Base-by-base conservation (phyloP, 2,797 vertebrate species). In the Sciaenops ocellatus region DNA sequence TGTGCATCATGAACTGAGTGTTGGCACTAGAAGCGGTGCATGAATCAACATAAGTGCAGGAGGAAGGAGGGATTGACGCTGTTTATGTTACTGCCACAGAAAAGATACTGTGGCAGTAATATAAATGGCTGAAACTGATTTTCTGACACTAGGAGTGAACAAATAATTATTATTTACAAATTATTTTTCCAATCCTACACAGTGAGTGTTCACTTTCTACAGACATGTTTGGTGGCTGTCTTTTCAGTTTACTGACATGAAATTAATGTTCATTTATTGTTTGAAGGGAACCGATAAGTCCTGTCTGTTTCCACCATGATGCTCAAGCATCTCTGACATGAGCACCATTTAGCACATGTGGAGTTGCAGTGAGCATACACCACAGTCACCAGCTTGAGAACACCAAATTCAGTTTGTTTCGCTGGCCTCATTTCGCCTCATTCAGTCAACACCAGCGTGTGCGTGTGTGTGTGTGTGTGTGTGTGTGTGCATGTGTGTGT, bases 381-480 rank as follows among this genome's bases (percentile, higher is more conserved):
- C 18, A 50, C 6, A 8, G 10, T 42, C 15, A 34, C 44, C 46
- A 38, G 24, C 26, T 30, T 63, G 50, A 55, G 38, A 57, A 80
- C 24, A 6, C 7, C 8, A 3, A n/a, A 16, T 34, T 57, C 22
- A 15, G 46, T 75, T 69, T 69, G 16, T 47, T 2, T 18, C 6
- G 11, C 44, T 26, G n/a, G 18, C 51, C 70, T 71, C 26, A 10
- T 46, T 48, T 64, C 34, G 68, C 22, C 16, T 85, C 47, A 60
- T 61, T 61, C 50, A 60, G 10, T 46, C 59, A 76, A 59, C 52
- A 71, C 13, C 18, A 48, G 51, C 30, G 2, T 69, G 18, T 24
- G 47, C 16, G 48, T 52, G 61, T 42, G 52, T 69, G 17, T 47
- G 16, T 47, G 41, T 30, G 55, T 56, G 57, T 62, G 46, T 41